phyloP scores from a whole-genome alignment of 1,140 invertebrate species.

The Caenorhabditis brenneri region DNA sequence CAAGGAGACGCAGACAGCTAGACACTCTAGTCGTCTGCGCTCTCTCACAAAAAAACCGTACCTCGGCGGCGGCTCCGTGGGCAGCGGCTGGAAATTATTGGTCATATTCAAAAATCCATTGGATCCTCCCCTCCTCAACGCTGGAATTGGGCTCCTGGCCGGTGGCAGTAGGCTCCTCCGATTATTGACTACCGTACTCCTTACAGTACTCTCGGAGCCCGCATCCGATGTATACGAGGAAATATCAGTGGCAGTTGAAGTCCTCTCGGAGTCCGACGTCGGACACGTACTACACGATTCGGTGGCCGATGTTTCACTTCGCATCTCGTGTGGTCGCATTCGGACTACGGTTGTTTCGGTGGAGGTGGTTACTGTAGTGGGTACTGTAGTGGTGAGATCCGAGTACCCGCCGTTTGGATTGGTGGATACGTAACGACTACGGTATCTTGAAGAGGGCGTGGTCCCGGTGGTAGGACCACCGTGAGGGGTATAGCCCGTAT shows the following conservation, averaged over 20 bases:
- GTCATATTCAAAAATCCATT: not conserved
- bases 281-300: conserved; percentile 33
- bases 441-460: not conserved
- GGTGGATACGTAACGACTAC: not conserved
- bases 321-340: not conserved
- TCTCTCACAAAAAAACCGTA: no score
- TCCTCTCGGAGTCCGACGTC: conserved; percentile 29
- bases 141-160: not conserved
- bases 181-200: not conserved
- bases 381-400: not conserved
- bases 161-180: not conserved
- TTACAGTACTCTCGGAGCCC: conserved; percentile 14
- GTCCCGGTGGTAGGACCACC: not conserved
- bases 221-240: not conserved
- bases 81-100: conserved; percentile 36
- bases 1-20: no score
- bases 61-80: not conserved
- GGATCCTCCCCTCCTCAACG: not conserved
- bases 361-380: not conserved
- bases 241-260: conserved; percentile 23
- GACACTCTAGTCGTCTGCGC: no score
- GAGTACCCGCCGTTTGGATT: conserved; percentile 17
- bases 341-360: not conserved
- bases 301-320: not conserved
- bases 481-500: not conserved